Evolutionary conservation across 2,797 vertebrate genomes (phyloP).

Genomic region (Strix occidentalis): DNA sequence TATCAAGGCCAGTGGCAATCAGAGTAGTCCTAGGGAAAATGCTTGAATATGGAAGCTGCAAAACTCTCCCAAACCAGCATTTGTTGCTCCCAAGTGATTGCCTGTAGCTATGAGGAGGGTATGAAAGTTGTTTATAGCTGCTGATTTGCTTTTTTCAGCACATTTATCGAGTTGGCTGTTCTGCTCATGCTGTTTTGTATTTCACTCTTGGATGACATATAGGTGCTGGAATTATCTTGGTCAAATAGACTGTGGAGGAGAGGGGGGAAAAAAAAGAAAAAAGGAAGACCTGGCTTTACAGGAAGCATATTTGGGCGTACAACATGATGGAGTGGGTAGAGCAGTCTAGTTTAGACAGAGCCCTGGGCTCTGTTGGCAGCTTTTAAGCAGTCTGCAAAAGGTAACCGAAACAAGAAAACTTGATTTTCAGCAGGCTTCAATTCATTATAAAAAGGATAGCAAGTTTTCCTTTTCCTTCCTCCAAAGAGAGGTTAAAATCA

Average conservation of each 20-base stretch:
- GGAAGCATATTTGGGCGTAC: background rate
- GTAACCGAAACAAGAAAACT: background rate
- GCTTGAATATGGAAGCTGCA: background rate
- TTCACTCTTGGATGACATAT: background rate
- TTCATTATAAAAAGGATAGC: background rate
- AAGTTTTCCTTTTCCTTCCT: background rate
- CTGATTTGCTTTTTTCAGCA: background rate
- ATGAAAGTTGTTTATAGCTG: background rate
- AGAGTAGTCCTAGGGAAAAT: background rate
- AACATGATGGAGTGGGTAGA: background rate
- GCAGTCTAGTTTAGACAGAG: background rate
- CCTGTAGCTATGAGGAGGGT: background rate
- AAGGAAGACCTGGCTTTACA: background rate
- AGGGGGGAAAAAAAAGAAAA: background rate
- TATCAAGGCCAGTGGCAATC: background rate
- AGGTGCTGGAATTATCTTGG: background rate
- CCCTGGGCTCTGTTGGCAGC: background rate
- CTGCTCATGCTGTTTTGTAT: background rate
- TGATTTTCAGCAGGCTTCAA: background rate
- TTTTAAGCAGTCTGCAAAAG: background rate
- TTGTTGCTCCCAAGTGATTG: background rate
- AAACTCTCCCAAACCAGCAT: background rate
- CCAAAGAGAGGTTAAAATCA: background rate
- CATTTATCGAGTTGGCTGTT: background rate
- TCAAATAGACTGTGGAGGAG: background rate